Conservation (phyloP, 1,140 invertebrate species). For the Pogonus chalceus region DNA sequence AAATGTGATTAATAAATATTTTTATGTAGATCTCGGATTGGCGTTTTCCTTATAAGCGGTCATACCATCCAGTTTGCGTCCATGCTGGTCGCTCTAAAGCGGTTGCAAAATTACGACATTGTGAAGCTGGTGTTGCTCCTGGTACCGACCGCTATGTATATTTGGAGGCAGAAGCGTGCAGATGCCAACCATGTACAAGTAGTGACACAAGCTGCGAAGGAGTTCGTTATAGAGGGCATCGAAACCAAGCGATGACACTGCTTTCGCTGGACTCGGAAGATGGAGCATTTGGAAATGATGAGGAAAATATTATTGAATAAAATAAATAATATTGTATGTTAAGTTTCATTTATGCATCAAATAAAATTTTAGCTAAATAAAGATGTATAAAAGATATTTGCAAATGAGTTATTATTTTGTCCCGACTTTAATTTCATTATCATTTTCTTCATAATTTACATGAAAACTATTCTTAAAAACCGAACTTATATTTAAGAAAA, state of each 20-base stretch:
- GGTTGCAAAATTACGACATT: slow-evolving; percentile 47
- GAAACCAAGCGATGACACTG: neutral
- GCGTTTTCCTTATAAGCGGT: slow-evolving; percentile 75
- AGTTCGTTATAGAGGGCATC: slow-evolving; percentile 32
- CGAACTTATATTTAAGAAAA: no score
- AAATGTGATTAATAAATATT: slow-evolving; percentile 11
- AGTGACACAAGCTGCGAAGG: slow-evolving; percentile 36
- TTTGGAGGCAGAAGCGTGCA: slow-evolving; percentile 51
- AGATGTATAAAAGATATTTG: no score
- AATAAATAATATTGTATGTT: neutral
- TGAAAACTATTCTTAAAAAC: no score
- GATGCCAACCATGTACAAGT: slow-evolving; percentile 30
- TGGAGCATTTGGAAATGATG: neutral
- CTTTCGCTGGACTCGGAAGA: neutral
- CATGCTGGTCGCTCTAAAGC: slow-evolving; percentile 51
- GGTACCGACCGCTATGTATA: slow-evolving; percentile 49
- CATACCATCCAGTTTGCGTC: slow-evolving; percentile 73
- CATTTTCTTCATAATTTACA: no score
- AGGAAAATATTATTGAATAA: neutral
- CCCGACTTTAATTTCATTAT: no score
- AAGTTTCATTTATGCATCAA: neutral
- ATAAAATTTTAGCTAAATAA: no score
- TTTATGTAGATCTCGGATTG: slow-evolving; percentile 71
- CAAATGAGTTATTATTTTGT: no score
- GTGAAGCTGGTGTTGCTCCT: slow-evolving; percentile 48